Conservation (phyloP, 2,113 vertebrate species). For the Pipa parva region DNA sequence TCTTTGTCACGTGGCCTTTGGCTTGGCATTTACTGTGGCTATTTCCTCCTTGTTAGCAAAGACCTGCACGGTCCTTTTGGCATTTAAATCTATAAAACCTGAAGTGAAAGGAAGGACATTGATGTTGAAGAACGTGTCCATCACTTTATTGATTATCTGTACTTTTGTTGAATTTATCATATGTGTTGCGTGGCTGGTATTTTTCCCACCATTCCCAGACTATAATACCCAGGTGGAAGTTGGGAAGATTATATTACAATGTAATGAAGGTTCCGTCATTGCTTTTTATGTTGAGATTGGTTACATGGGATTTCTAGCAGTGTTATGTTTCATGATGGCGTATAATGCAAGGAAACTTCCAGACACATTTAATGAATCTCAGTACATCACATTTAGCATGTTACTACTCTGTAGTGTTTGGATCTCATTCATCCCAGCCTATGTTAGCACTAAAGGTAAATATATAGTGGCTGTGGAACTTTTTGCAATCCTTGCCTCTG, state of each 20-base stretch:
- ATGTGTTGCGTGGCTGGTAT: background rate
- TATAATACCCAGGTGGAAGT: background rate
- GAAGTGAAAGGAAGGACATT: background rate
- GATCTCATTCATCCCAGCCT: constrained; percentile 5
- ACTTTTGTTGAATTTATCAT: background rate
- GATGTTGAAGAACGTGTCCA: background rate
- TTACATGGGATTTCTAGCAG: background rate
- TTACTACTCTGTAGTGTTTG: background rate
- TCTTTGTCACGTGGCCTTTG: background rate
- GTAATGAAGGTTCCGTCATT: background rate
- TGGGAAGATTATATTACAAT: background rate
- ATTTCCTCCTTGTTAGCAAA: background rate
- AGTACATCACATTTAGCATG: constrained; percentile 2
- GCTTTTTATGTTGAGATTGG: background rate
- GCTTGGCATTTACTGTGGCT: background rate
- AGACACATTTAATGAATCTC: background rate
- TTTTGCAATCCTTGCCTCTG: constrained; percentile 6
- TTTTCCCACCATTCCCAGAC: background rate
- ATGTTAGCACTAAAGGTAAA: constrained; percentile 4
- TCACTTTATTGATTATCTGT: background rate
- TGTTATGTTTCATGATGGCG: background rate
- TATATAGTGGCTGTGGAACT: constrained; percentile 16
- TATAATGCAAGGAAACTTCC: background rate
- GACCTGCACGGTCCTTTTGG: background rate
- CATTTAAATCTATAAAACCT: background rate